phyloP scores from a whole-genome alignment of 2,888 invertebrate species.

The Rhamnusium bicolor region DNA sequence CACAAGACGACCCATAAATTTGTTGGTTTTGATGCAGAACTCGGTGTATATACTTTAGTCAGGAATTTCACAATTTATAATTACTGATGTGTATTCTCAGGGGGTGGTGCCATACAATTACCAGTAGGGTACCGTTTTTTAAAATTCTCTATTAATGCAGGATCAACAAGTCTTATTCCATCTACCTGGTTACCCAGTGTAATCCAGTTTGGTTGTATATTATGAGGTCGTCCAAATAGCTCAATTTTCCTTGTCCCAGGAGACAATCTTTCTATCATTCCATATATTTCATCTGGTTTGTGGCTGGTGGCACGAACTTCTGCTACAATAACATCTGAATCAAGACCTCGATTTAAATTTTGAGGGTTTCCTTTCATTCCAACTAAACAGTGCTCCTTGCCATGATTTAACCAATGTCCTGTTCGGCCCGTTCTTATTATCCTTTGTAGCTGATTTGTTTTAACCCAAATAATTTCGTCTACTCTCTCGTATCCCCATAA shows the following conservation, averaged over 20 bases:
- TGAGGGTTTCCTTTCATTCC: conserved; percentile 97
- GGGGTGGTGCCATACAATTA: conserved; percentile 75
- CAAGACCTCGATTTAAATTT: conserved; percentile 92
- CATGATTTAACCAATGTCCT: conserved; percentile 99
- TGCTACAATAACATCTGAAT: conserved; percentile 98
- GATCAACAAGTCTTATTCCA: conserved; percentile 93
- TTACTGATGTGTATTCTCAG: conserved; percentile 61
- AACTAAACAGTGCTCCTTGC: conserved; percentile 97
- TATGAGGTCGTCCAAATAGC: conserved; percentile 96
- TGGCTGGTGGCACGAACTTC: conserved; percentile 98
- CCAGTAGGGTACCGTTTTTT: conserved; percentile 96
- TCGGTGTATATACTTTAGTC: too few relatives aligned
- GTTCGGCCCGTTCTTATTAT: conserved; percentile 97
- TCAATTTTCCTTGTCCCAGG: conserved; percentile 98
- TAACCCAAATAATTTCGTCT: conserved; percentile 99
- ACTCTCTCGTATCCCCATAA: conserved; percentile 98
- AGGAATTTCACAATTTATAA: background rate
- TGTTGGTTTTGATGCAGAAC: too few relatives aligned
- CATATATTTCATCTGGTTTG: conserved; percentile 99
- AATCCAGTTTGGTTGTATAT: conserved; percentile 98
- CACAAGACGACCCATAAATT: too few relatives aligned
- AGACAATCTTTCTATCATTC: conserved; percentile 95
- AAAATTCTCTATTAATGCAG: conserved; percentile 91
- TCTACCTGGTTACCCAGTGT: conserved; percentile 98
- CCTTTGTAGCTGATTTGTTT: conserved; percentile 97